These are phyloP conservation scores for Drosophila picticornis DNA, from an alignment of 2,888 invertebrate genomes.

Conservation along the genomic window DNA sequence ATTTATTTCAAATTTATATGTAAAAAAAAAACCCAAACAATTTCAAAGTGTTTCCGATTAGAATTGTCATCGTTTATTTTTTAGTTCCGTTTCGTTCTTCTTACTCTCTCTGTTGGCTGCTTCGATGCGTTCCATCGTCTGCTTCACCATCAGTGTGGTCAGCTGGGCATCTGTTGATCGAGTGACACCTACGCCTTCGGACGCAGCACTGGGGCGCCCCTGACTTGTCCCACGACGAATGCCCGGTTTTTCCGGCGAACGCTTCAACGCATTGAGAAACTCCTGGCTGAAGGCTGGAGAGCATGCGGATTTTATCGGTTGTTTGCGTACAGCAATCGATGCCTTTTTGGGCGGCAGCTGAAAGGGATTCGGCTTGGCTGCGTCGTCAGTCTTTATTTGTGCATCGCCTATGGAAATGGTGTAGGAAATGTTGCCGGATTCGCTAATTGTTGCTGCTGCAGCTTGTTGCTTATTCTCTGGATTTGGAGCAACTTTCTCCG, in stretches of 20 bases:
- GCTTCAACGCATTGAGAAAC: conserved; percentile 27
- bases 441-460: not conserved
- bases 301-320: not conserved
- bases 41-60: conserved; percentile 9
- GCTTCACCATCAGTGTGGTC: conserved; percentile 1
- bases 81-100: conserved; percentile 12
- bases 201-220: not conserved
- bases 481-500: no score
- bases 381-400: not conserved
- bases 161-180: not conserved
- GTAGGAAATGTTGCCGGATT: not conserved
- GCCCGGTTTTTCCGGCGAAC: not conserved
- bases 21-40: not conserved
- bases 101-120: not conserved
- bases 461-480: not conserved
- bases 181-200: not conserved
- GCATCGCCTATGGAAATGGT: not conserved
- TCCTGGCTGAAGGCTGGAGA: not conserved
- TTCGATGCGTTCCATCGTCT: conserved; percentile 22
- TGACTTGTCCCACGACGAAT: not conserved
- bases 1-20: conserved; percentile 17
- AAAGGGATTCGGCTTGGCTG: conserved; percentile 11
- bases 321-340: not conserved
- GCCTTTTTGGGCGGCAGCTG: conserved; percentile 15
- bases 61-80: conserved; percentile 4